Base-by-base conservation (phyloP, 2,113 vertebrate species). In the Carettochelys insculpta region DNA sequence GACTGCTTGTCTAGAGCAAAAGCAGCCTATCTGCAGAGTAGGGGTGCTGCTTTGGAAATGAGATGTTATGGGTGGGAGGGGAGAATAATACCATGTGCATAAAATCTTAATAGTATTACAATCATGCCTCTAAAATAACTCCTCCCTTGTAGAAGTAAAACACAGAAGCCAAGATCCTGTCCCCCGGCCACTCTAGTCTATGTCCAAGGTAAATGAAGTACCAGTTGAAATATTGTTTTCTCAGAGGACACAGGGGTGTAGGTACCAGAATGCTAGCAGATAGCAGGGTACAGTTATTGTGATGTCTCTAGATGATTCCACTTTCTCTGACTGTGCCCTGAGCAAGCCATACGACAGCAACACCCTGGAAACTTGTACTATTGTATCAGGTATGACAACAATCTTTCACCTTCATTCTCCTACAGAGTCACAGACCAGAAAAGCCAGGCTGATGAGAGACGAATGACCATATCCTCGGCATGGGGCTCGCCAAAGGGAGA, bases 371-470 rank as follows among this genome's bases (percentile, higher is more conserved):
- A 0, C 4, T 24, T 81, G 47, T 76, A 50, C 19, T 38, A 47
- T 5, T 11, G 8, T 16, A 73, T 73, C 71, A 27, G 71, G 43
- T 45, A 73, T 45, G 41, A 73, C 24, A 0, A 25, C 7, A 73
- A 24, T 43, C 41, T 73, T 73, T 73, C 68, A 73, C 38, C 41
- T 71, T 24, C 17, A 24, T 71, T 71, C 41, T 73, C 41, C 61
- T 65, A 19, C 34, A 65, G 61, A 11, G 54, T 56, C 61, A n/a
- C 34, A 65, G 61, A 65, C 16, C 38, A 17, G 25, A 73, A 73
- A 45, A 73, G 38, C 41, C 22, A 43, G 24, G 0, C 3, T 8
- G 22, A 34, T 8, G 27, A 75, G 0, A 0, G 9, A 14, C 6
- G 0, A 22, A 27, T 80, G 41, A 31, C 56, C 3, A 3, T n/a